Evolutionary conservation across 1,140 invertebrate genomes (phyloP).

Genomic region (Drosophila setifemur): DNA sequence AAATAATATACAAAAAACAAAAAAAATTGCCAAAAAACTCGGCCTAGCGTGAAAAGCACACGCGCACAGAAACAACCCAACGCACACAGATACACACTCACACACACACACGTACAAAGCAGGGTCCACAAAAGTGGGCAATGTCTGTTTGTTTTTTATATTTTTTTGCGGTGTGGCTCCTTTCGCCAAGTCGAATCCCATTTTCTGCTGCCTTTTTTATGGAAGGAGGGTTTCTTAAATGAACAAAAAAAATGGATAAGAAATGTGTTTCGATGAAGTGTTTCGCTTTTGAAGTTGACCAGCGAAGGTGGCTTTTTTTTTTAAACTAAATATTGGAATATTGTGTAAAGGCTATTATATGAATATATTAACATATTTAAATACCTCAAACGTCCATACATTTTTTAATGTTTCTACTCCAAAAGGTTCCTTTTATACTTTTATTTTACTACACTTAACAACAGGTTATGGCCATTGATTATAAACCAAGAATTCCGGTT

Average conservation of each 20-base stretch:
- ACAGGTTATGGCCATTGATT: too few species aligned
- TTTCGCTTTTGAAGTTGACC: constrained; percentile 3
- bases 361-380: too few species aligned
- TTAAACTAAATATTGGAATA: too few species aligned
- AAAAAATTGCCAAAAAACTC: constrained; percentile 51
- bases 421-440: too few species aligned
- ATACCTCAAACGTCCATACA: too few species aligned
- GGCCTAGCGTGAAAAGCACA: constrained; percentile 56
- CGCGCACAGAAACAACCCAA: too few species aligned
- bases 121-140: constrained; percentile 37
- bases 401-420: too few species aligned
- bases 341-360: too few species aligned
- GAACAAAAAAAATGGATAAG: not conserved
- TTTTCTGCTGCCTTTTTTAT: constrained; percentile 20
- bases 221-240: not conserved
- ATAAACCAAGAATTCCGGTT: too few species aligned
- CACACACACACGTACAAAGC: constrained; percentile 10
- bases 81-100: too few species aligned
- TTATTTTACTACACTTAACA: too few species aligned
- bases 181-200: constrained; percentile 26
- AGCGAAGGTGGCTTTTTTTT: not conserved
- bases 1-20: not conserved
- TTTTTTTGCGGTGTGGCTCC: constrained; percentile 23
- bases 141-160: constrained; percentile 33
- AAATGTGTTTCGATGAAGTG: not conserved